Percentiles rank a stretch among this genome's conserved stretches.
phyloP scores from a whole-genome alignment of 2,113 vertebrate species.

The Phyllopteryx taeniolatus region DNA sequence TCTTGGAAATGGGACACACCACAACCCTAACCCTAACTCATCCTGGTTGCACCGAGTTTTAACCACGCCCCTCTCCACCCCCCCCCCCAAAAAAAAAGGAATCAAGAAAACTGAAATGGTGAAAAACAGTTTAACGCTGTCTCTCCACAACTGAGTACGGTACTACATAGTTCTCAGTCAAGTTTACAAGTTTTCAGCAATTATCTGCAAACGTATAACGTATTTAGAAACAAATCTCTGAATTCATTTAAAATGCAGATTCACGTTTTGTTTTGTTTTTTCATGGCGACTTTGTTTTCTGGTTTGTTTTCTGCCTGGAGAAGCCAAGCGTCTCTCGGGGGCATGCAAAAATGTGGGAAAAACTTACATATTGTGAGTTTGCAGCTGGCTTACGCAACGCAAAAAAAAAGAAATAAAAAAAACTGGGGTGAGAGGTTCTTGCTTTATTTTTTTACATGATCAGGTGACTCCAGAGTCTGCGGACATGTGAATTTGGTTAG shows the following conservation, averaged over 20 bases:
- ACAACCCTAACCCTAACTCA: background rate
- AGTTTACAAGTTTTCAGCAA: too few species aligned
- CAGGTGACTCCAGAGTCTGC: conserved; percentile 23
- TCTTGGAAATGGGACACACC: background rate
- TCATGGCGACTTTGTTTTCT: conserved; percentile 4
- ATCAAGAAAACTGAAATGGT: too few species aligned
- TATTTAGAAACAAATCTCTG: too few species aligned
- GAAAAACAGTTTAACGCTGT: too few species aligned
- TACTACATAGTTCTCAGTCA: too few species aligned
- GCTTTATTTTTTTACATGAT: conserved; percentile 47
- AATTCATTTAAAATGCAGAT: background rate
- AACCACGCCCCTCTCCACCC: too few species aligned
- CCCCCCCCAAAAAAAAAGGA: too few species aligned
- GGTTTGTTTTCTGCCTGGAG: conserved; percentile 13
- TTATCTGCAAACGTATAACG: too few species aligned
- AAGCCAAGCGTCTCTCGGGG: conserved; percentile 52
- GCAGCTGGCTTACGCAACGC: conserved; percentile 51
- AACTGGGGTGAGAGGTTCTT: conserved; percentile 10
- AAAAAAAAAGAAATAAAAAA: conserved; percentile 7
- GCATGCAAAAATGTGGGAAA: conserved; percentile 54
- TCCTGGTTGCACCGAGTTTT: too few species aligned
- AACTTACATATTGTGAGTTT: conserved; percentile 32
- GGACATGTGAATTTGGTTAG: conserved; percentile 21
- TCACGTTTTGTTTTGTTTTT: background rate
- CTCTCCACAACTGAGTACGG: too few species aligned